Evolutionary conservation across 2,888 invertebrate species (phyloP), one percentile per base, ranked within the genome.

Genomic region (Thymelicus acteon): DNA sequence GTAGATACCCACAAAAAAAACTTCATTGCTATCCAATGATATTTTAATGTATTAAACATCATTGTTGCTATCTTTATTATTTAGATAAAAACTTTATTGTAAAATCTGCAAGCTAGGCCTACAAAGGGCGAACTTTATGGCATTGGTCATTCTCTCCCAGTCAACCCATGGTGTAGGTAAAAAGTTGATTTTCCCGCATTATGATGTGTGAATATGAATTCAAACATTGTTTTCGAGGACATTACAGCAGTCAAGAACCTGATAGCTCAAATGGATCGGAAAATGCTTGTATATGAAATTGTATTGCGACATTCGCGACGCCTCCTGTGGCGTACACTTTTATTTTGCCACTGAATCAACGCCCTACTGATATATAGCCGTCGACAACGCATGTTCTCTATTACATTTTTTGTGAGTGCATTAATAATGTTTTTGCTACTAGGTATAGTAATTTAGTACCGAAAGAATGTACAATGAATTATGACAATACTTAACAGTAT

Each of bases 291-390:
- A 82, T 85, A 85, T 86, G 83, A 85, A 87, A 88, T 90, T 86
- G 84, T 80, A 87, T 88, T 85, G 85, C 84, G 82, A 77, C 85
- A 83, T 84, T 88, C 85, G 85, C 84, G 82, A 77, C 85, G 84
- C 85, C 86, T 86, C 87, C 88, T 80, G 85, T 79, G 82, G 85
- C 78, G 83, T 77, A 82, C 82, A 86, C 85, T 85, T 86, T 86
- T 87, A 87, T 89, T 31, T 87, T 82, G 82, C 84, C 83, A 84
- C 80, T 88, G 89, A 89, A 89, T 91, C 89, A 89, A 86, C 87
- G 80, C 86, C 86, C 87, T 81, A 80, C 82, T 89, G 87, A 90
- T 87, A 85, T 85, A 88, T 85, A 75, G 82, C 78, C 71, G 76
- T 79, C 80, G 82, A 82, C 85, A 79, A 82, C 83, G 84, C 84